Conservation (phyloP, 2,797 vertebrate genomes). For the Lophius americanus region DNA sequence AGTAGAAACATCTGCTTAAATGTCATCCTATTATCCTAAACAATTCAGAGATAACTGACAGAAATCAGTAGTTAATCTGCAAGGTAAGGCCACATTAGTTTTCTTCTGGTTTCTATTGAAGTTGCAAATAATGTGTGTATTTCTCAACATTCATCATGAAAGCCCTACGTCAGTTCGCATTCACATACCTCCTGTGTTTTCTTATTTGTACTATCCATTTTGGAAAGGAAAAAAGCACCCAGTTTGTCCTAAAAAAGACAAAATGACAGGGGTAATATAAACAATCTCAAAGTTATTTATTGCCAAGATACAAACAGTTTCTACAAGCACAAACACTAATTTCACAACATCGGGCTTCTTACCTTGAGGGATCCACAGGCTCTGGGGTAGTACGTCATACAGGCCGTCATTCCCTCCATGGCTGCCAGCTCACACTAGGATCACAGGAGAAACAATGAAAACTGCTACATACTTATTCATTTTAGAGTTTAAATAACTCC, state of each 20-base stretch:
- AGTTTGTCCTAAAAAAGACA: slow-evolving; percentile 86
- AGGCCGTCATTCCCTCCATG: slow-evolving; percentile 91
- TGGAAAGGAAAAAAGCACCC: slow-evolving; percentile 87
- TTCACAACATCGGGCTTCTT: slow-evolving; percentile 9
- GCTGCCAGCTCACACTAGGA: slow-evolving; percentile 79
- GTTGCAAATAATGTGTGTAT: neutral
- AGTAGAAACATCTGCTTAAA: too few relatives aligned
- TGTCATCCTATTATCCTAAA: too few relatives aligned
- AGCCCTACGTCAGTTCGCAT: neutral
- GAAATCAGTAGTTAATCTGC: too few relatives aligned
- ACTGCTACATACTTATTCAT: neutral
- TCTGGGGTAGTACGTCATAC: slow-evolving; percentile 89
- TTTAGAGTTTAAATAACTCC: neutral
- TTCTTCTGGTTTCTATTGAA: too few relatives aligned
- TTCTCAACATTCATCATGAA: too few relatives aligned
- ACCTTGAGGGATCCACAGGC: slow-evolving; percentile 91
- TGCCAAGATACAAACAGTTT: neutral
- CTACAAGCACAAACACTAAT: neutral
- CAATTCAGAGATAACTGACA: too few relatives aligned
- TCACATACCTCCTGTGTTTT: slow-evolving; percentile 86
- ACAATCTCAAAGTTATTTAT: neutral
- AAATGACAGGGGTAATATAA: neutral
- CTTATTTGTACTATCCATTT: slow-evolving; percentile 85
- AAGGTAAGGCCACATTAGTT: too few relatives aligned
- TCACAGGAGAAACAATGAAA: slow-evolving; percentile 2